These are phyloP conservation scores for Heliothis subflexa DNA, from an alignment of 1,140 invertebrate species.

Conservation along the genomic window DNA sequence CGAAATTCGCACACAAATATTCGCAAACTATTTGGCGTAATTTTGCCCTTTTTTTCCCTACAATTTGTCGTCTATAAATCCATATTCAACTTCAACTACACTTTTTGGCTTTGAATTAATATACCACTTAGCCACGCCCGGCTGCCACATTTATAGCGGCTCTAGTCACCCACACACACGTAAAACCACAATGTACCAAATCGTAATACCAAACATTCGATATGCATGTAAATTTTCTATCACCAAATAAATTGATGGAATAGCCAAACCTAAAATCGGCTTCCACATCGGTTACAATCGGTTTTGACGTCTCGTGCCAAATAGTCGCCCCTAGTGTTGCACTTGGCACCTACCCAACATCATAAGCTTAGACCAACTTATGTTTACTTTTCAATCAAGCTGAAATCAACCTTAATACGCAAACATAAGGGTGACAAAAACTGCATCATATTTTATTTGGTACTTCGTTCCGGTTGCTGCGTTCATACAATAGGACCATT, in stretches of 20 bases:
- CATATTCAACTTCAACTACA: no score
- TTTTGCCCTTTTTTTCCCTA: no score
- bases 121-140: no score
- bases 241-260: slow-evolving; percentile 35
- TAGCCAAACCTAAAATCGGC: slow-evolving; percentile 26
- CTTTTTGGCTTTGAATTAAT: no score
- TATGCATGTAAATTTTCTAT: slow-evolving; percentile 26
- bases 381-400: neutral
- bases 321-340: slow-evolving; percentile 31
- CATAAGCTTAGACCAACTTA: slow-evolving; percentile 32
- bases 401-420: slow-evolving; percentile 5
- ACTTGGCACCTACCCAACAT: slow-evolving; percentile 45
- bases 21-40: no score
- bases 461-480: slow-evolving; percentile 2
- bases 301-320: slow-evolving; percentile 49
- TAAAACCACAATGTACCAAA: neutral
- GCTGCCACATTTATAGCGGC: no score
- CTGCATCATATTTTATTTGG: slow-evolving; percentile 14
- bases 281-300: slow-evolving; percentile 46
- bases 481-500: slow-evolving; percentile 26
- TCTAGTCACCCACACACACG: no score
- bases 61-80: no score
- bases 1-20: no score
- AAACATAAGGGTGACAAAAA: neutral
- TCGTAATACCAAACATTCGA: neutral